Percentiles rank a stretch among this genome's conserved stretches.
phyloP scores from a whole-genome alignment of 2,888 invertebrate genomes.

The Habroteleia sp. region DNA sequence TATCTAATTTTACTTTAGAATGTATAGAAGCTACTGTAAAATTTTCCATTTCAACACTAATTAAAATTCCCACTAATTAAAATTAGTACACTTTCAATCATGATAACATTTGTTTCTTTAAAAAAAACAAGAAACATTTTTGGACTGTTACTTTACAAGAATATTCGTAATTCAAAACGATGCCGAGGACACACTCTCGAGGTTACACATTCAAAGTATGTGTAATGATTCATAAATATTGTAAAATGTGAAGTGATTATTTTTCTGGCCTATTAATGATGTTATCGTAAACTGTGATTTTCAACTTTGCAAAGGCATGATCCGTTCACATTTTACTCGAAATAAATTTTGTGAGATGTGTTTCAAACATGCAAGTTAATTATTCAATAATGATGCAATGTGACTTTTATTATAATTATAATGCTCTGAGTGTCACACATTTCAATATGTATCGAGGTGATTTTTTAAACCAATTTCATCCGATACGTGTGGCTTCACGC shows the following conservation, averaged over 20 bases:
- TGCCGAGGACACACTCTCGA: constrained; percentile 55
- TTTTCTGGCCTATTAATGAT: constrained; percentile 10
- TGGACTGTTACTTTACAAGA: constrained; percentile 12
- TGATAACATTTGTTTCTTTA: background rate
- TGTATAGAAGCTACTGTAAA: no score
- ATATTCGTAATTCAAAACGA: constrained; percentile 39
- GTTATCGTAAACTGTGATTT: no score
- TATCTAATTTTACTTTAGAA: no score
- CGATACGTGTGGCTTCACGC: no score
- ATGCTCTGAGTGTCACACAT: constrained; percentile 1
- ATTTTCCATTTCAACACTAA: no score
- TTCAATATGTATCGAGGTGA: constrained; percentile 18
- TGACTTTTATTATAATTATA: constrained; percentile 26
- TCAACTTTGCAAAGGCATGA: no score
- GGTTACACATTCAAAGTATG: constrained; percentile 40
- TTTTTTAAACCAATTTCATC: constrained; percentile 1
- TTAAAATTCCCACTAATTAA: no score
- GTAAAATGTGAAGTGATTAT: constrained; percentile 32
- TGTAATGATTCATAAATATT: constrained; percentile 38
- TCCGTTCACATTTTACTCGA: background rate
- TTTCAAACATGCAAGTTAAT: constrained; percentile 12
- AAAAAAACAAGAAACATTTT: constrained; percentile 8
- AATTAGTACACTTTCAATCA: no score
- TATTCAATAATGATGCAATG: constrained; percentile 29
- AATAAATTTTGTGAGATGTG: constrained; percentile 18